A percentile compares a stretch with the other conserved stretches of the same genome.
Evolutionary conservation across 1,140 invertebrate species (phyloP).

Genomic region (Bombus pascuorum): DNA sequence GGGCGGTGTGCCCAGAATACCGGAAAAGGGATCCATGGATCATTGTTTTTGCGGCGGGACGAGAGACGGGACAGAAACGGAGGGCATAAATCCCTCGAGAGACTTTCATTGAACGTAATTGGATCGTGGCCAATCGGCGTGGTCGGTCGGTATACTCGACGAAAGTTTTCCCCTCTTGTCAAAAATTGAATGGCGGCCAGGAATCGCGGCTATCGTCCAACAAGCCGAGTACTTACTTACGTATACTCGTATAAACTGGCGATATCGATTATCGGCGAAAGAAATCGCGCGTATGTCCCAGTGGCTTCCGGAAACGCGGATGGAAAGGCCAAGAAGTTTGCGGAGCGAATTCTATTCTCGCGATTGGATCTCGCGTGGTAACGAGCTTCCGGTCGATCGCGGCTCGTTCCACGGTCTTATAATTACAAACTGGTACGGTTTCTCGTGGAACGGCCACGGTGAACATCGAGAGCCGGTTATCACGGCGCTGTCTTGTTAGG

Average conservation of each 20-base stretch:
- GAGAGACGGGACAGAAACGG: slow-evolving; percentile 42
- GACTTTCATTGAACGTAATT: slow-evolving; percentile 71
- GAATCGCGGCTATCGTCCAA: slow-evolving; percentile 18
- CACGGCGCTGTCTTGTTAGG: slow-evolving; percentile 33
- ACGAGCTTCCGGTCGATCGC: slow-evolving; percentile 53
- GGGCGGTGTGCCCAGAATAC: slow-evolving; percentile 51
- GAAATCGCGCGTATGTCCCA: not conserved
- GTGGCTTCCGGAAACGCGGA: not conserved
- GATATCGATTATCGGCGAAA: slow-evolving; percentile 13
- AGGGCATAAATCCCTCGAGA: slow-evolving; percentile 65
- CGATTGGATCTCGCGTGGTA: slow-evolving; percentile 43
- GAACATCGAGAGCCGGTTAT: slow-evolving; percentile 57
- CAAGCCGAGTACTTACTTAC: too few species aligned
- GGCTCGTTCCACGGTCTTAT: slow-evolving; percentile 21
- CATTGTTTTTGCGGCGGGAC: slow-evolving; percentile 58
- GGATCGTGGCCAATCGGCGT: slow-evolving; percentile 64
- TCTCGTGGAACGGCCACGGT: slow-evolving; percentile 13
- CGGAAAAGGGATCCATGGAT: slow-evolving; percentile 67
- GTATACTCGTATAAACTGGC: not conserved
- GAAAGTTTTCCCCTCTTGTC: slow-evolving; percentile 43
- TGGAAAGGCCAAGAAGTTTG: not conserved
- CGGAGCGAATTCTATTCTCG: slow-evolving; percentile 6
- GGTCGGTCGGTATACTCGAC: slow-evolving; percentile 15
- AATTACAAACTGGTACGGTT: slow-evolving; percentile 46
- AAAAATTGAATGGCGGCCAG: slow-evolving; percentile 57